A percentile compares a stretch with the other conserved stretches of the same genome.
Evolutionary conservation across 1,140 invertebrate species (phyloP).

Genomic region (Drosophila nasuta): DNA sequence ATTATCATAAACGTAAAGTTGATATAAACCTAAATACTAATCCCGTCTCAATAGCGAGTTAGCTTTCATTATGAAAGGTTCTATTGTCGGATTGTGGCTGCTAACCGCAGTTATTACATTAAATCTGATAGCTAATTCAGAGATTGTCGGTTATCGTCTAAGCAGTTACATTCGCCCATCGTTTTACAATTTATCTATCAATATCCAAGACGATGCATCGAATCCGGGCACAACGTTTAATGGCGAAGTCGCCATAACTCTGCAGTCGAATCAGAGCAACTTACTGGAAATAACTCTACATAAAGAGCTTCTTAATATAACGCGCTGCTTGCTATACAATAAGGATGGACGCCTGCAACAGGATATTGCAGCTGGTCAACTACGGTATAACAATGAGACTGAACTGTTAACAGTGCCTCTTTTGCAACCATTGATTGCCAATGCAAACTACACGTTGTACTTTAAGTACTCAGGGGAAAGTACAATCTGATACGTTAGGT

Average conservation of each 20-base stretch:
- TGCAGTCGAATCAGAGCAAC: slow-evolving; percentile 63
- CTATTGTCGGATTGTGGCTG: slow-evolving; percentile 14
- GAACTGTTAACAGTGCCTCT: slow-evolving; percentile 61
- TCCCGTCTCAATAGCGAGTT: slow-evolving; percentile 39
- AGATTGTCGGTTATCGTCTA: slow-evolving; percentile 58
- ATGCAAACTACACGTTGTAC: slow-evolving; percentile 43
- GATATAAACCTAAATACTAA: neutral
- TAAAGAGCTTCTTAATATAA: slow-evolving; percentile 79
- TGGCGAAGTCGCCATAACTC: slow-evolving; percentile 87
- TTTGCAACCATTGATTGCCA: slow-evolving; percentile 5
- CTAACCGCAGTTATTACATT: slow-evolving; percentile 22
- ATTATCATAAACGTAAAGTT: neutral
- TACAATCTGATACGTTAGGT: slow-evolving; percentile 86
- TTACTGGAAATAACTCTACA: slow-evolving; percentile 88
- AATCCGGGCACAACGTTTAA: slow-evolving; percentile 86
- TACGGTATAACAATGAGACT: slow-evolving; percentile 48
- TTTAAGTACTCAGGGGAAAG: slow-evolving; percentile 84
- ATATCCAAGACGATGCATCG: slow-evolving; percentile 84
- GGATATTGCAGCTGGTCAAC: slow-evolving; percentile 21
- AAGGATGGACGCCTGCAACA: slow-evolving; percentile 29
- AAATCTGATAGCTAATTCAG: slow-evolving; percentile 15
- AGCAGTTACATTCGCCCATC: slow-evolving; percentile 84
- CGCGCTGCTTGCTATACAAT: slow-evolving; percentile 33
- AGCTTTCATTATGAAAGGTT: slow-evolving; percentile 49
- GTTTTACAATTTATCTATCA: slow-evolving; percentile 88